phyloP scores from a whole-genome alignment of 2,888 invertebrate genomes.

The Acronicta leporina region DNA sequence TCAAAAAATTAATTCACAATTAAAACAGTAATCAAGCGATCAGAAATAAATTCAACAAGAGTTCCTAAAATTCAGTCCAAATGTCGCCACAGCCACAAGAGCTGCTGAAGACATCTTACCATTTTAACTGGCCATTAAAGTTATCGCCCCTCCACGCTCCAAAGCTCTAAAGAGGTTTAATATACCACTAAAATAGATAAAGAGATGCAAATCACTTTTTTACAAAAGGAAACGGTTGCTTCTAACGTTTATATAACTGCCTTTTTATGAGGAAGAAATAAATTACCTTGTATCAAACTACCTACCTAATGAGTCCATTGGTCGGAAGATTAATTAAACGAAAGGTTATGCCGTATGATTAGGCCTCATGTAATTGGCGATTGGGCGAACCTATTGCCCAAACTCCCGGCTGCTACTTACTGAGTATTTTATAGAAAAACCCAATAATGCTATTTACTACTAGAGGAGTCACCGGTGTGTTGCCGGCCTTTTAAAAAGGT shows the following conservation, averaged over 20 bases:
- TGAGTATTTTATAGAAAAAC: too few relatives aligned
- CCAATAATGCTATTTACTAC: too few relatives aligned
- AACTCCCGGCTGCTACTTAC: too few relatives aligned
- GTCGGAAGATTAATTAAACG: too few relatives aligned
- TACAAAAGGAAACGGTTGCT: not conserved
- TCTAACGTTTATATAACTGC: not conserved
- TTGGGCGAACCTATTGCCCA: too few relatives aligned
- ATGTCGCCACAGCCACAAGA: not conserved
- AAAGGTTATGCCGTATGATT: too few relatives aligned
- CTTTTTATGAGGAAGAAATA: not conserved
- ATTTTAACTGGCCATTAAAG: conserved; percentile 1
- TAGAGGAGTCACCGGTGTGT: too few relatives aligned
- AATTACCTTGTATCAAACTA: not conserved
- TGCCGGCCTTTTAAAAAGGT: too few relatives aligned
- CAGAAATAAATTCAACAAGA: not conserved
- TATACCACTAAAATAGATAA: not conserved
- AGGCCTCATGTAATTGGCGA: too few relatives aligned
- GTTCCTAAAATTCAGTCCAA: not conserved
- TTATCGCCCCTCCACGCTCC: not conserved
- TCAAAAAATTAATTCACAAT: too few relatives aligned
- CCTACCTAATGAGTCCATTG: too few relatives aligned
- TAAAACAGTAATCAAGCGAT: too few relatives aligned
- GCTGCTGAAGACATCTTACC: not conserved
- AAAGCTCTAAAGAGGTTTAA: not conserved
- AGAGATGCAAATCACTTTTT: not conserved